These are phyloP conservation scores for Catalaphyllia jardinei DNA, from an alignment of 64 coral and sea anemone genomes.

Conservation along the genomic window DNA sequence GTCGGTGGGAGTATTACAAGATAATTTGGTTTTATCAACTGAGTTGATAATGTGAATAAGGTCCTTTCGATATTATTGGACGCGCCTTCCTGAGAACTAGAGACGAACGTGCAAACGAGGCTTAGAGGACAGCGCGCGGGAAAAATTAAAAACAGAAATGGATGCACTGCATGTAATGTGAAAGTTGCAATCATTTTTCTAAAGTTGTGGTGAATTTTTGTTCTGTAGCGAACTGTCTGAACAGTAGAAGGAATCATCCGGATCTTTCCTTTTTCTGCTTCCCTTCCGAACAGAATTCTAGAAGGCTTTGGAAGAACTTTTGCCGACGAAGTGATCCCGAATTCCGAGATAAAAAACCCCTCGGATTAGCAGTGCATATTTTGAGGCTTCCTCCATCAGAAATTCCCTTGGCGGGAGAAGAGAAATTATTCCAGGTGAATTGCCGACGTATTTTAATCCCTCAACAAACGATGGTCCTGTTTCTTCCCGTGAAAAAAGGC, in stretches of 20 bases:
- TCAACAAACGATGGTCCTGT: constrained; percentile 10
- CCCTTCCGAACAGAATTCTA: constrained; percentile 18
- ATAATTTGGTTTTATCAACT: no score
- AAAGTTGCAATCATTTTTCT: not conserved
- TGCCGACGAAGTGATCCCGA: constrained; percentile 11
- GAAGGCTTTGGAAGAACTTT: constrained; percentile 22
- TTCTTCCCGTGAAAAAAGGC: constrained; percentile 9
- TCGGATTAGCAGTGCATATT: constrained; percentile 30
- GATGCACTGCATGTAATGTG: not conserved
- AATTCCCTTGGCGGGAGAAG: constrained; percentile 31
- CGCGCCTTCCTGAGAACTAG: constrained; percentile 5
- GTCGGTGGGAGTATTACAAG: no score
- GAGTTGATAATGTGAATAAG: no score
- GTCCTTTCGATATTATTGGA: constrained; percentile 2
- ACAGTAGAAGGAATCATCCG: constrained; percentile 18
- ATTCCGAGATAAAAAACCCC: constrained; percentile 4
- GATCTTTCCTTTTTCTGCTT: constrained; percentile 34
- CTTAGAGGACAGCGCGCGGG: not conserved
- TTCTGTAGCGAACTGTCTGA: constrained; percentile 19
- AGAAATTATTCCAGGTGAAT: not conserved
- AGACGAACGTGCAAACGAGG: not conserved
- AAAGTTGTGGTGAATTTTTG: constrained; percentile 36
- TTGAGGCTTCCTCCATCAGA: constrained; percentile 21
- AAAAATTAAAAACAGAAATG: not conserved
- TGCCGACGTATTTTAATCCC: constrained; percentile 19